A percentile compares a stretch with the other conserved stretches of the same genome.
Evolutionary conservation across 2,888 invertebrate genomes (phyloP).

Genomic region (Heliconius hortense): DNA sequence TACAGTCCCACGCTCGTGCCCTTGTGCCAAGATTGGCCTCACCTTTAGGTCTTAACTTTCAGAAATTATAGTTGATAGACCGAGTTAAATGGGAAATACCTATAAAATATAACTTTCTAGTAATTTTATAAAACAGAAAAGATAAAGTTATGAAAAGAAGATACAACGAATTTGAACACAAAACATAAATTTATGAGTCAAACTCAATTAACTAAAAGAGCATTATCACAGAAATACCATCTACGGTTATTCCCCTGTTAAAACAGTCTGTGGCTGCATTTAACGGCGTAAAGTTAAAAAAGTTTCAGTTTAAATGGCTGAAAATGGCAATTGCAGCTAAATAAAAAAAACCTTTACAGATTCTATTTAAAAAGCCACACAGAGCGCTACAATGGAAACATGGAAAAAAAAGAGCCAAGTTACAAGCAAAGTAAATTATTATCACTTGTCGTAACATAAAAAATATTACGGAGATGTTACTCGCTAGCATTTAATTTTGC

Average conservation of each 20-base stretch:
- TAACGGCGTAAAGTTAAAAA: constrained; percentile 20
- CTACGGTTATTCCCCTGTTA: constrained; percentile 11
- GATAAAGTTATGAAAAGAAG: background rate
- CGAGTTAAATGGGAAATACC: background rate
- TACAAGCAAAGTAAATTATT: constrained; percentile 69
- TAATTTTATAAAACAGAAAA: background rate
- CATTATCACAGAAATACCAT: constrained; percentile 19
- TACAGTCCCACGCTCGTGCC: too few species aligned
- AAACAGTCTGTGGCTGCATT: constrained; percentile 12
- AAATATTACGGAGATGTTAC: constrained; percentile 72
- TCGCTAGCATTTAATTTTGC: constrained; percentile 60
- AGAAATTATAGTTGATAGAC: too few species aligned
- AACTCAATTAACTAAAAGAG: constrained; percentile 13
- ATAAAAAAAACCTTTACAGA: constrained; percentile 13
- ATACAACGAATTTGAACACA: background rate
- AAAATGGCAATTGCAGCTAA: constrained; percentile 19
- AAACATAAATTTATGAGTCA: constrained; percentile 2
- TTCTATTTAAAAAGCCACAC: constrained; percentile 27
- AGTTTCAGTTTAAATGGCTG: constrained; percentile 21
- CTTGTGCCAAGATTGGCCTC: too few species aligned
- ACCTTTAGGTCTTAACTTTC: too few species aligned
- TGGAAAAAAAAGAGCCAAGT: constrained; percentile 45
- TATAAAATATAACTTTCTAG: background rate
- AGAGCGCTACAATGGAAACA: constrained; percentile 45
- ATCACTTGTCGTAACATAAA: constrained; percentile 72